Percentiles rank a stretch among this genome's conserved stretches.
Conservation (phyloP, 2,888 invertebrate species). For the Athalia cordata region DNA sequence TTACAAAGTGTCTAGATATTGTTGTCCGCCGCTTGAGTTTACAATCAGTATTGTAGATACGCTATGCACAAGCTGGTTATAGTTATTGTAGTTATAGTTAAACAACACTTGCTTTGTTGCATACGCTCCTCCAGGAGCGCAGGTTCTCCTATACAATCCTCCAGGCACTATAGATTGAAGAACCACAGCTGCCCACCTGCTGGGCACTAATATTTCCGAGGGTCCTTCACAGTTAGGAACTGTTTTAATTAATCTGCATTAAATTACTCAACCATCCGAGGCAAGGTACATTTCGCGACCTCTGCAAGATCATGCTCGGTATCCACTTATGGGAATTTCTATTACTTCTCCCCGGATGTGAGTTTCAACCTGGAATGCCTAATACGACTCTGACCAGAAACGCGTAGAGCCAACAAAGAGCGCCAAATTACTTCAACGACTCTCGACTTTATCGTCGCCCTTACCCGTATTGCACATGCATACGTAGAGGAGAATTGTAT, state of each 20-base stretch:
- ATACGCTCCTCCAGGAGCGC: not conserved
- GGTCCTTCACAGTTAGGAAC: constrained; percentile 55
- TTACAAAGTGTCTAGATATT: constrained; percentile 57
- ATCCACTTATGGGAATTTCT: constrained; percentile 42
- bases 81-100: constrained; percentile 26
- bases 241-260: constrained; percentile 66
- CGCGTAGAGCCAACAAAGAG: constrained; percentile 1
- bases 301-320: constrained; percentile 33
- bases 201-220: constrained; percentile 47
- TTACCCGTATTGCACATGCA: too few relatives aligned
- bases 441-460: not conserved
- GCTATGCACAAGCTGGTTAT: not conserved
- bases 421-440: constrained; percentile 1
- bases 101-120: constrained; percentile 42
- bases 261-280: constrained; percentile 57
- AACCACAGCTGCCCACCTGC: constrained; percentile 22
- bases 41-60: not conserved
- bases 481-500: too few relatives aligned
- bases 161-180: not conserved
- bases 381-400: constrained; percentile 4
- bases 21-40: constrained; percentile 14
- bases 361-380: constrained; percentile 27
- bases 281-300: constrained; percentile 33
- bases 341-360: constrained; percentile 31
- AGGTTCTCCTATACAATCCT: constrained; percentile 10